Evolutionary conservation across 2,797 vertebrate genomes (phyloP), one percentile per base, ranked within the genome.

Genomic region (Alfaro cultratus): DNA sequence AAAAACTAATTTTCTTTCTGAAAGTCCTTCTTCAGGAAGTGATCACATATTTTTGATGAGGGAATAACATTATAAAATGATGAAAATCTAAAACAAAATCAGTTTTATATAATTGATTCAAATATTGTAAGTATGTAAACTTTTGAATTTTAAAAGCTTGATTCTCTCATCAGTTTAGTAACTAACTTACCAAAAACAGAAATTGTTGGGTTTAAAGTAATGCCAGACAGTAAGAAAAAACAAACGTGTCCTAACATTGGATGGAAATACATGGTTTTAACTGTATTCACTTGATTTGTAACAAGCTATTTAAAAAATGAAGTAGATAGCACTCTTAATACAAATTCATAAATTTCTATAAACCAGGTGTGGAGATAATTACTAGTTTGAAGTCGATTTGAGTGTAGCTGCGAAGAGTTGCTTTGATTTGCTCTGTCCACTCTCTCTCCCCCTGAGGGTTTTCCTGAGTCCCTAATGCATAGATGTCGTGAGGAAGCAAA

Each of bases 381-480:
- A 97, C 97, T 90, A 96, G 95, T 94, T 96, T 96, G 86, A 95
- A 97, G 78, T 96, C 94, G 0, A 95, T 93, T 31, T 95, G 93
- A 53, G 96, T 96, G 62, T 92, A 88, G 87, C 89, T 93, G 76
- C 92, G 93, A 31, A 97, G 93, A 0, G 94, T 93, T 73, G 91
- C 83, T 88, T 93, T 94, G 77, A 97, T 88, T n/a, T 96, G 93
- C 43, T 97, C 97, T 1, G 91, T 92, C 97, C 97, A 97, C 71
- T 97, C 97, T 83, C 80, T 95, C 83, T 97, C 97, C 29, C 95
- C 95, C 79, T 97, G 96, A 8, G 96, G 93, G 87, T 96, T 97
- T 92, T 97, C 97, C 88, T 97, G 97, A 29, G 96, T 97, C 49
- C 96, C 97, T 43, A 97, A 80, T 7, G 96, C 96, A 0, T 97